phyloP scores from a whole-genome alignment of 2,888 invertebrate genomes.

The Lepidonotus clava region DNA sequence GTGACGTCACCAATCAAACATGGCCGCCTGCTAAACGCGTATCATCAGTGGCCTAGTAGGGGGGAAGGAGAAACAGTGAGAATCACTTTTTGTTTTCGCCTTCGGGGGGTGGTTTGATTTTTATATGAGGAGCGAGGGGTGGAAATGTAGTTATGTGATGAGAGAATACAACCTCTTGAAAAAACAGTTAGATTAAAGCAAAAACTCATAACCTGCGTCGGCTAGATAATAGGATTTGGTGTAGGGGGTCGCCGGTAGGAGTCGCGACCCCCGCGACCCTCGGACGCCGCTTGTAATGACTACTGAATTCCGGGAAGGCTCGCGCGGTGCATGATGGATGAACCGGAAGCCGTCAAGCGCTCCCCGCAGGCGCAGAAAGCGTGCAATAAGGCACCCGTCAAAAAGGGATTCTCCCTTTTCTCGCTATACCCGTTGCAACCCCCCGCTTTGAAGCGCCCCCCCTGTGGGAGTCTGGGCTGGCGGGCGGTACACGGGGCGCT shows the following conservation, averaged over 20 bases:
- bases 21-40: too few relatives aligned
- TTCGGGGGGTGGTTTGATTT: too few relatives aligned
- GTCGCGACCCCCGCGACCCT: slow-evolving; percentile 17
- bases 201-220: too few relatives aligned
- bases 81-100: too few relatives aligned
- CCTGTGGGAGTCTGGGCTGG: not conserved
- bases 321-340: slow-evolving; percentile 45
- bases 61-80: too few relatives aligned
- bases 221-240: not conserved
- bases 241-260: not conserved
- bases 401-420: slow-evolving; percentile 10
- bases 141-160: slow-evolving; percentile 2
- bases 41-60: too few relatives aligned
- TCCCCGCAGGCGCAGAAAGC: slow-evolving; percentile 28
- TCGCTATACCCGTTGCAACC: not conserved
- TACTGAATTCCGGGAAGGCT: slow-evolving; percentile 43
- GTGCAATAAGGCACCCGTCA: slow-evolving; percentile 44
- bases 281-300: slow-evolving; percentile 36
- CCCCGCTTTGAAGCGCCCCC: slow-evolving; percentile 29
- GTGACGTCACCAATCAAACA: too few relatives aligned
- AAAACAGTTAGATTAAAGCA: not conserved
- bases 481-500: not conserved
- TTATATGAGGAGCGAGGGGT: not conserved
- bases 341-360: slow-evolving; percentile 20
- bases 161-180: not conserved